Evolutionary conservation across 2,113 vertebrate species (phyloP), one percentile per base, ranked within the genome.

Genomic region (Myxocyprinus asiaticus): DNA sequence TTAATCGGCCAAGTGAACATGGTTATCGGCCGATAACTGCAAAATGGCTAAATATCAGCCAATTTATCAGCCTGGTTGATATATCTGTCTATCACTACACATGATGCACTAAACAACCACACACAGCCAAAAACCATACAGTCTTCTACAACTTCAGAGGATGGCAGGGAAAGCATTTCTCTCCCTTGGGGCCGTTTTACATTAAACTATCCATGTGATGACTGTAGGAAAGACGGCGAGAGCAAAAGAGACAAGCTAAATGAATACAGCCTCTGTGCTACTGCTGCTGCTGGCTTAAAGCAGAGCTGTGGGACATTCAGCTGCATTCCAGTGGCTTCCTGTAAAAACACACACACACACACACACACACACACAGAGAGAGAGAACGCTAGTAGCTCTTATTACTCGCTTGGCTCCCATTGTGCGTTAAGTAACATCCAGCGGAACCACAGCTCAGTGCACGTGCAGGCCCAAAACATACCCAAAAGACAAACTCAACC

Each of bases 181-280:
- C 33, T 47, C 70, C 43, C 70, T 17, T 47, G 51, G 55, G 22
- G 55, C 12, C 47, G 15, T 44, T 45, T 55, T 62, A 69, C 17
- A 50, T 53, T 84, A 67, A 78, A 76, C 78, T 62, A 56, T 82
- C 86, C 66, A 83, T 66, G 82, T 0, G 6, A 78, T 80, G 77
- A 86, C 82, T 85, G 86, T 84, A 85, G 15, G 63, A 67, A 47
- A 50, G 63, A 63, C 7, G 12, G 56, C 33, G 72, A 45, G 42
- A 79, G 59, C 17, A 58, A 67, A 70, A 50, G 50, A 33, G 55
- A 67, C 5, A 9, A 53, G 50, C 15, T 4, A 62, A 61, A 71
- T 78, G 63, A 78, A 82, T 73, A 53, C 48, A 71, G 66, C 48
- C 67, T 71, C 43, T 50, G 75, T 50, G 53, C 45, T 81, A 64